Evolutionary conservation across 2,113 vertebrate genomes (phyloP).

Genomic region (Leucopsar rothschildi): DNA sequence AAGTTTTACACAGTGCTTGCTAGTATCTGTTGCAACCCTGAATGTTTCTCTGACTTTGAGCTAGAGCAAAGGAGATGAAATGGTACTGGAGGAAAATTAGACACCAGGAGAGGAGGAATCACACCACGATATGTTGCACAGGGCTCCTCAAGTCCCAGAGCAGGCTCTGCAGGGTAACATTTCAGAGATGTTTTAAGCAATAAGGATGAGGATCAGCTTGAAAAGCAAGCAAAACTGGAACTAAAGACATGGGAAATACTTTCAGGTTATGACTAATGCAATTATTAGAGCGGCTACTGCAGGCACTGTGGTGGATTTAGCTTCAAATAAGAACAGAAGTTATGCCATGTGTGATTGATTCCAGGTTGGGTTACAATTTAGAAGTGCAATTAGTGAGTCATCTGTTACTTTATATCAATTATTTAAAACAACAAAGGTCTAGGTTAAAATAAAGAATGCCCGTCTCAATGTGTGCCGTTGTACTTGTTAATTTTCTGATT

Average conservation of each 20-base stretch:
- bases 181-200: neutral
- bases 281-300: slow-evolving; percentile 31
- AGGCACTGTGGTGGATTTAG: neutral
- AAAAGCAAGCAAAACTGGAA: slow-evolving; percentile 32
- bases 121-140: neutral
- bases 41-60: neutral
- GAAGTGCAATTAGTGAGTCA: slow-evolving; percentile 53
- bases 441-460: neutral
- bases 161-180: neutral
- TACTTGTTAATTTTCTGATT: neutral
- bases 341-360: slow-evolving; percentile 44
- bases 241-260: slow-evolving; percentile 28
- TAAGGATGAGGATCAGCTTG: neutral
- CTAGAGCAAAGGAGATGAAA: neutral
- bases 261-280: slow-evolving; percentile 47
- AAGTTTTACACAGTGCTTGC: neutral
- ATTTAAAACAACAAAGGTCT: slow-evolving; percentile 44
- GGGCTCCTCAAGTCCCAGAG: neutral
- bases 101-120: neutral
- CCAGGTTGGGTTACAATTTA: slow-evolving; percentile 39
- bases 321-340: slow-evolving; percentile 22
- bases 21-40: neutral
- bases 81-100: neutral
- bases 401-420: slow-evolving; percentile 53
- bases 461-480: neutral